These are phyloP conservation scores for Drosophila mimica DNA, from an alignment of 2,888 invertebrate genomes.

Conservation along the genomic window DNA sequence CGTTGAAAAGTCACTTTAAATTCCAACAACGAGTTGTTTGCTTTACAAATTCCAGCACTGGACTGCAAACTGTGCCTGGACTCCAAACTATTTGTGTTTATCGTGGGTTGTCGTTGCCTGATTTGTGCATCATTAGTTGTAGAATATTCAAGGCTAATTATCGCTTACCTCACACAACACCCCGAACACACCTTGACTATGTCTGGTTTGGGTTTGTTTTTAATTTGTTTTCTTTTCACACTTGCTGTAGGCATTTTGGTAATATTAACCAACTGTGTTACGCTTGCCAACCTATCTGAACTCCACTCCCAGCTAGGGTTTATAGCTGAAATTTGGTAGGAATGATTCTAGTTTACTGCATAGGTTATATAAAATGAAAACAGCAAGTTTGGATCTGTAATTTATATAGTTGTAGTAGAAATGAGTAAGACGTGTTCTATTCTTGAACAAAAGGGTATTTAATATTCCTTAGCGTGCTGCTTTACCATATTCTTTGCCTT, in stretches of 20 bases:
- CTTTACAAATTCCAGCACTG: slow-evolving; percentile 33
- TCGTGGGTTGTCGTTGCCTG: slow-evolving; percentile 36
- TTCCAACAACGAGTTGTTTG: slow-evolving; percentile 46
- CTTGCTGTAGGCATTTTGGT: neutral
- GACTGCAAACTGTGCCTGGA: slow-evolving; percentile 10
- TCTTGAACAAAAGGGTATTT: slow-evolving; percentile 5
- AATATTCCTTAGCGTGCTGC: neutral
- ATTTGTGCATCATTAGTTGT: slow-evolving; percentile 58
- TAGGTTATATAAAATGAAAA: no score
- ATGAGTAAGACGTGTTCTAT: neutral
- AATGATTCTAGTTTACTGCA: neutral
- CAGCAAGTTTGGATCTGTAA: neutral
- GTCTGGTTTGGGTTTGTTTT: slow-evolving; percentile 9
- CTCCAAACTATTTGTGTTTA: slow-evolving; percentile 7
- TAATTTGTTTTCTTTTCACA: slow-evolving; percentile 7
- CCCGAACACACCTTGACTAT: slow-evolving; percentile 27
- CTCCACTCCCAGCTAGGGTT: neutral
- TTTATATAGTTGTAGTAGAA: neutral
- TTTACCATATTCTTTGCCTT: slow-evolving; percentile 5
- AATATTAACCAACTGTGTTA: neutral
- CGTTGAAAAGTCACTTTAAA: slow-evolving; percentile 48
- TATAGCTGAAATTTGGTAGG: neutral
- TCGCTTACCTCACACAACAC: neutral
- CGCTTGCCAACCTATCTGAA: neutral
- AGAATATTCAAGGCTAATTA: slow-evolving; percentile 45